phyloP scores from a whole-genome alignment of 2,113 vertebrate genomes.

The Melanerpes formicivorus region DNA sequence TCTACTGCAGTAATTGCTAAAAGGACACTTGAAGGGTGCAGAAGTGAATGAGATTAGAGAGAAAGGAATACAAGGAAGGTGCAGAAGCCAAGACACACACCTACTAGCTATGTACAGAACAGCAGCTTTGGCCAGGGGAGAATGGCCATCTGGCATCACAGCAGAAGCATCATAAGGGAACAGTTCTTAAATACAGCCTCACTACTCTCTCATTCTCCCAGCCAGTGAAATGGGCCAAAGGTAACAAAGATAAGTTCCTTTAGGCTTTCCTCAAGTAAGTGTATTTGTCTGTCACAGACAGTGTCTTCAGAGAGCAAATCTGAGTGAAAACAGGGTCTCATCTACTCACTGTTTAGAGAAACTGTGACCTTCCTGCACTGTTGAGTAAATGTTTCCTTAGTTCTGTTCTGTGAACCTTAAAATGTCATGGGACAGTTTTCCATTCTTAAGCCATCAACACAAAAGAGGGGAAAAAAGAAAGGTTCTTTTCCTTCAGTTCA shows the following conservation, averaged over 20 bases:
- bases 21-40: slow-evolving; percentile 9
- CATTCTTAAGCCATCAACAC: neutral
- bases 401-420: neutral
- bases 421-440: neutral
- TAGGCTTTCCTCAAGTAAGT: neutral
- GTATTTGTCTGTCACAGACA: neutral
- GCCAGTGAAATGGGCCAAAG: neutral
- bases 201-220: neutral
- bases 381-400: neutral
- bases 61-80: neutral
- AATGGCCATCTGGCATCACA: slow-evolving; percentile 1
- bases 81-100: slow-evolving; percentile 9
- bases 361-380: neutral
- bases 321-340: neutral
- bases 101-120: neutral
- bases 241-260: neutral
- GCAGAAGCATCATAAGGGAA: neutral
- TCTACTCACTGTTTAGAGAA: neutral
- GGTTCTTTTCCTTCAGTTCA: neutral
- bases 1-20: neutral
- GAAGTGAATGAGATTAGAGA: slow-evolving; percentile 3
- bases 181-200: slow-evolving; percentile 22
- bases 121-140: neutral
- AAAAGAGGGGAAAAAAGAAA: neutral
- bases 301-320: neutral